Evolutionary conservation across 2,797 vertebrate genomes (phyloP).

Genomic region (Rousettus madagascariensis): DNA sequence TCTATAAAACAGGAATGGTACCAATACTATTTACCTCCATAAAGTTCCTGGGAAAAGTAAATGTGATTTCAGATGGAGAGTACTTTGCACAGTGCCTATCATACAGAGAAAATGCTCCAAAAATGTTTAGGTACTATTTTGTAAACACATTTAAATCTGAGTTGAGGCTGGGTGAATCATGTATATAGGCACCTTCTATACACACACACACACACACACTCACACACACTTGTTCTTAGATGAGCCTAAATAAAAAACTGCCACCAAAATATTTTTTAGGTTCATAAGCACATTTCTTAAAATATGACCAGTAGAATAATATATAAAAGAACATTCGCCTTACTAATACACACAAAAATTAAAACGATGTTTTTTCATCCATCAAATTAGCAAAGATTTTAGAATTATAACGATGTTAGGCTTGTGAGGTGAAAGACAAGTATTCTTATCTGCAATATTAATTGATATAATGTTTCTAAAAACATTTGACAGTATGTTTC

Average conservation of each 20-base stretch:
- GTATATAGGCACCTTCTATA: background rate
- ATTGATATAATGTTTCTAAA: background rate
- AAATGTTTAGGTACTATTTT: background rate
- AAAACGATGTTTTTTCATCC: background rate
- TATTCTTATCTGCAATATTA: background rate
- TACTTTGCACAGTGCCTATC: background rate
- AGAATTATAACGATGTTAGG: background rate
- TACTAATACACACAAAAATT: slow-evolving; percentile 26
- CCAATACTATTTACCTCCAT: background rate
- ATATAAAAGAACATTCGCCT: slow-evolving; percentile 28
- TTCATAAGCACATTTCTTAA: slow-evolving; percentile 16
- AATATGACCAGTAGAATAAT: background rate
- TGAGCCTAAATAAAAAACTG: background rate
- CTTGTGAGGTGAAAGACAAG: background rate
- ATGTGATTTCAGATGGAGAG: background rate
- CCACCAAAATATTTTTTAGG: background rate
- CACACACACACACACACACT: background rate
- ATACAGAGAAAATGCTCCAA: background rate
- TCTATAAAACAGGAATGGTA: background rate
- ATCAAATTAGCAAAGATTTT: slow-evolving; percentile 22
- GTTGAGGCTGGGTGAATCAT: background rate
- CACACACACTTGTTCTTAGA: background rate
- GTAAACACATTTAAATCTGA: background rate
- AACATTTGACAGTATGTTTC: background rate
- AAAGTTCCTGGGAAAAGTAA: background rate